Evolutionary conservation across 2,113 vertebrate genomes (phyloP).

Genomic region (Muscicapa adusta): DNA sequence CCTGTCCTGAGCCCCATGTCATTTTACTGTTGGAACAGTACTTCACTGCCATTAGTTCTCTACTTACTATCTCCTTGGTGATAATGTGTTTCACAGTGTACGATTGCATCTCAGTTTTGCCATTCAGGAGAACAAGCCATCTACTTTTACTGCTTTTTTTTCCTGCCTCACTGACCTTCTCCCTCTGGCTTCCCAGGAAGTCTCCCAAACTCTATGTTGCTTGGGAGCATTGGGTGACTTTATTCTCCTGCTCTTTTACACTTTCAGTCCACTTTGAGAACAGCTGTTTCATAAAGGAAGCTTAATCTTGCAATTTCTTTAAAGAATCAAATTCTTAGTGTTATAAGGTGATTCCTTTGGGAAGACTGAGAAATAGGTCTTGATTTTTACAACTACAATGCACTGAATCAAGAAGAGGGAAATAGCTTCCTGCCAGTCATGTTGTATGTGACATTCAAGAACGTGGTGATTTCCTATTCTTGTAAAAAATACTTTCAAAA

Average conservation of each 20-base stretch:
- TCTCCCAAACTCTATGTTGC: neutral
- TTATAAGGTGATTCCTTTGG: neutral
- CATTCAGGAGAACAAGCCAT: neutral
- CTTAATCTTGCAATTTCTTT: neutral
- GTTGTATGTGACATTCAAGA: neutral
- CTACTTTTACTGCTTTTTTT: neutral
- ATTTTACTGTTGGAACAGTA: neutral
- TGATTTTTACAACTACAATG: neutral
- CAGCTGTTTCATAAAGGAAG: neutral
- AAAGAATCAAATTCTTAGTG: neutral
- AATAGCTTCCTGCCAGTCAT: neutral
- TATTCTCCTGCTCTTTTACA: neutral
- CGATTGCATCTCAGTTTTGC: neutral
- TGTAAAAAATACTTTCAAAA: neutral
- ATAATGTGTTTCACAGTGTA: neutral
- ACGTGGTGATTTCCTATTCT: neutral
- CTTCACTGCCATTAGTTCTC: neutral
- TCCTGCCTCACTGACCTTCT: neutral
- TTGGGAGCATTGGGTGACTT: neutral
- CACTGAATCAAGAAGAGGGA: neutral
- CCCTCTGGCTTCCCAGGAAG: neutral
- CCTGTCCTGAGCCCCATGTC: neutral
- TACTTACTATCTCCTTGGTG: neutral
- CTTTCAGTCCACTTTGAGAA: neutral
- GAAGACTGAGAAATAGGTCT: neutral